Evolutionary conservation across 2,888 invertebrate genomes (phyloP).

Genomic region (Hanleya hanleyi): DNA sequence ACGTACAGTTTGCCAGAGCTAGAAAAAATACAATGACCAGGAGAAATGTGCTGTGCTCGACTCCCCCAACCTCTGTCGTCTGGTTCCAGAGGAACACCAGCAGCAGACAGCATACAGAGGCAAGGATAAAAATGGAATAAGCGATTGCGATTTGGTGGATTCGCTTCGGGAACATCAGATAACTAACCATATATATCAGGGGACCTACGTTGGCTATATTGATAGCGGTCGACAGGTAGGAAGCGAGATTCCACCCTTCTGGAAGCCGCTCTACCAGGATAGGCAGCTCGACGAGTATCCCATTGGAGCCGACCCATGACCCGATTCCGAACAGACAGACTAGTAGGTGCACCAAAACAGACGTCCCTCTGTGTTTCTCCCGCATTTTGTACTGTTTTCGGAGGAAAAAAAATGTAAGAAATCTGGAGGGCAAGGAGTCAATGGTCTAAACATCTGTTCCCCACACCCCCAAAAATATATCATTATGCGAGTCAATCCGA

Average conservation of each 20-base stretch:
- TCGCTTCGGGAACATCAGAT: conserved; percentile 15
- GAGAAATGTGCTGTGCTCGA: conserved; percentile 73
- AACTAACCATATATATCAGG: conserved; percentile 77
- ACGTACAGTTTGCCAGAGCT: conserved; percentile 87
- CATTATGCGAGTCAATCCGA: no score
- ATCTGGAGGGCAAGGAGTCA: no score
- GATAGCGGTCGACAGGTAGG: conserved; percentile 86
- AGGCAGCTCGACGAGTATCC: conserved; percentile 91
- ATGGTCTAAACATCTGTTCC: no score
- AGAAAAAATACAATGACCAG: conserved; percentile 81
- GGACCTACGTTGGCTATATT: conserved; percentile 88
- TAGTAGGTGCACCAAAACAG: conserved; percentile 77
- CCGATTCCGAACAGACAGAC: conserved; percentile 78
- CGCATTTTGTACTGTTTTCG: not conserved
- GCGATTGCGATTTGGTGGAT: conserved; percentile 70
- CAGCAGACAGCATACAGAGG: conserved; percentile 69
- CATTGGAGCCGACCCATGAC: conserved; percentile 91
- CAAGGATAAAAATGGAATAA: conserved; percentile 72
- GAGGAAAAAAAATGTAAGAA: no score
- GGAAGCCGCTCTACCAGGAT: conserved; percentile 86
- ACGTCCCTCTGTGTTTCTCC: not conserved
- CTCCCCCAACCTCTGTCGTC: conserved; percentile 75
- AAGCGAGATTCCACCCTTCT: conserved; percentile 90
- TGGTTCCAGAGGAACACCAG: conserved; percentile 75
- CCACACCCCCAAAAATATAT: no score